Evolutionary conservation across 2,113 vertebrate species (phyloP), one percentile per base, ranked within the genome.

Genomic region (Campylorhamphus procurvoides): DNA sequence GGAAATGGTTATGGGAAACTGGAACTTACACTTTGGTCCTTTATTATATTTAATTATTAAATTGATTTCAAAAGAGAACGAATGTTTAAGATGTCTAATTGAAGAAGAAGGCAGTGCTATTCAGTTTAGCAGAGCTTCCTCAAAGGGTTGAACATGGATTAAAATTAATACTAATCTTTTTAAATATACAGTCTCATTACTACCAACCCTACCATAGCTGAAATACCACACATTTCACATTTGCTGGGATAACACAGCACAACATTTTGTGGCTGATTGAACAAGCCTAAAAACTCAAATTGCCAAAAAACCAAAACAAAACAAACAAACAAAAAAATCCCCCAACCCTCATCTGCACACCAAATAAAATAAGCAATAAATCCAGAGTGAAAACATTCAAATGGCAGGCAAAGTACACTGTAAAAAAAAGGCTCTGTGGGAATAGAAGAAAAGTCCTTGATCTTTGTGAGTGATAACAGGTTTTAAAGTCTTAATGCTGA

Each of bases 221-320:
- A 93, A 91, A 93, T 88, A 95, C 52, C 85, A 81, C 72, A 66
- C 60, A 49, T 86, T 85, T 90, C 81, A 86, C 37, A 37, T 77
- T 94, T 10, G 0, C 76, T 86, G 44, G 42, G 20, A 83, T 87
- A 87, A 67, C 22, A 55, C 44, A 77, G 64, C 23, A 7, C 68
- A 71, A 67, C 47, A 75, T 46, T 55, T 74, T 67, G 52, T 71
- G 62, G n/a, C 66, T 86, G 18, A 44, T 86, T 92, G 88, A 95
- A 84, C 85, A 68, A 68, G 53, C 49, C 84, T 52, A 79, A 63
- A 39, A 85, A 85, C 59, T 47, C 55, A 39, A 53, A 81, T 22
- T 83, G 55, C 64, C 80, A 80, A 91, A 84, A 50, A 80, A 56
- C 25, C 16, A 46, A 46, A 46, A 20, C 46, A 19, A 37, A 33